A percentile compares a stretch with the other conserved stretches of the same genome.
These are phyloP conservation scores for Trachymyrmex septentrionalis DNA, from an alignment of 1,140 invertebrate genomes.

Conservation along the genomic window DNA sequence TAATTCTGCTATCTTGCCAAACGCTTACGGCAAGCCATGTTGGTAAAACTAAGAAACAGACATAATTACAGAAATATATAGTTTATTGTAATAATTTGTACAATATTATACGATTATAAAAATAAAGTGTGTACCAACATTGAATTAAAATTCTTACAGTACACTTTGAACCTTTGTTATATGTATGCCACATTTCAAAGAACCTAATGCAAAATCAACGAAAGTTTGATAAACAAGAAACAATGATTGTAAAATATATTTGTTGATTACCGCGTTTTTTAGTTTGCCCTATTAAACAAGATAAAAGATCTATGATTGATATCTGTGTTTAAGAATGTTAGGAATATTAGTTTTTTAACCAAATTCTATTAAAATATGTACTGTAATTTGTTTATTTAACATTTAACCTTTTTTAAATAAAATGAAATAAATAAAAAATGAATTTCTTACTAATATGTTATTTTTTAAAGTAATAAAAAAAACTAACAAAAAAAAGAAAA, in stretches of 20 bases:
- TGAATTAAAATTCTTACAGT: constrained; percentile 78
- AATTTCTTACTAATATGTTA: background rate
- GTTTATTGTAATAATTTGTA: constrained; percentile 87
- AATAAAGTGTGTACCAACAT: constrained; percentile 87
- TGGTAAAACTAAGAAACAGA: constrained; percentile 84
- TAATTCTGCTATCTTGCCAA: constrained; percentile 81
- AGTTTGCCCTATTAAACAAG: background rate
- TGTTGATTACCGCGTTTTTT: too few relatives aligned
- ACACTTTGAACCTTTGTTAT: background rate
- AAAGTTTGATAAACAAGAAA: background rate
- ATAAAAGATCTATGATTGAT: background rate
- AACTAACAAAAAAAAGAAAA: background rate
- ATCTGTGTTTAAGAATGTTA: background rate
- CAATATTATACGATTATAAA: constrained; percentile 86
- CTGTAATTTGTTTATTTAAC: background rate
- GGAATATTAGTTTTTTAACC: background rate
- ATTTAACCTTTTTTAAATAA: background rate
- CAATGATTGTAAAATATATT: background rate
- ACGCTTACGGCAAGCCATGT: constrained; percentile 81
- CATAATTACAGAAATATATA: constrained; percentile 85
- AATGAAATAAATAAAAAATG: background rate
- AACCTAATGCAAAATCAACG: background rate
- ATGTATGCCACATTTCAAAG: background rate
- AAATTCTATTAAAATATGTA: background rate
- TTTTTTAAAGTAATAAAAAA: background rate